Evolutionary conservation across 2,888 invertebrate species (phyloP).

Genomic region (Trissoscelio sp.): DNA sequence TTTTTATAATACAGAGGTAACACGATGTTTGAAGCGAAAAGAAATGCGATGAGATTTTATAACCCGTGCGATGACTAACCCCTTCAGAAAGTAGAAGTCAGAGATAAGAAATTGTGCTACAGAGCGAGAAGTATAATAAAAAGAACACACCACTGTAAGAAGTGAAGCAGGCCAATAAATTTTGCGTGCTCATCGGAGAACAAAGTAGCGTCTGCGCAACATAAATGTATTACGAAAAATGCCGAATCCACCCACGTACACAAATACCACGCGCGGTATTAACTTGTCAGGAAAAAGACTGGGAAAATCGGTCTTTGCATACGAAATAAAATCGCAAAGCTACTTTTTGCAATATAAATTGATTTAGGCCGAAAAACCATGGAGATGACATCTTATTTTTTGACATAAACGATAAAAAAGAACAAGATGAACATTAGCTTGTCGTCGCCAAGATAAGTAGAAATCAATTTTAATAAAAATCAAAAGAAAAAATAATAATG

Average conservation of each 20-base stretch:
- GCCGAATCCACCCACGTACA: constrained; percentile 46
- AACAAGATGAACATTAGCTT: too few relatives aligned
- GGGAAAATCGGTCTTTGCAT: constrained; percentile 47
- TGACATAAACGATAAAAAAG: not conserved
- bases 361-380: not conserved
- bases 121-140: constrained; percentile 59
- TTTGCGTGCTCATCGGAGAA: constrained; percentile 59
- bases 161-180: constrained; percentile 59
- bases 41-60: constrained; percentile 44
- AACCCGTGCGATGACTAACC: constrained; percentile 49
- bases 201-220: constrained; percentile 47
- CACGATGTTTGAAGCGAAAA: constrained; percentile 10
- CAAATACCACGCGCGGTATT: constrained; percentile 44
- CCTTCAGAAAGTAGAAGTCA: constrained; percentile 31
- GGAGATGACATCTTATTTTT: not conserved
- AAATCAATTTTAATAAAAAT: too few relatives aligned
- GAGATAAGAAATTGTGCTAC: constrained; percentile 59
- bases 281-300: constrained; percentile 49
- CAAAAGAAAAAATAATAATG: too few relatives aligned
- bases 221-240: constrained; percentile 57
- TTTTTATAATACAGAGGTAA: constrained; percentile 14
- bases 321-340: constrained; percentile 30
- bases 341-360: constrained; percentile 12
- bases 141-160: constrained; percentile 36
- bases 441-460: too few relatives aligned